Evolutionary conservation across 2,797 vertebrate species (phyloP).

Genomic region (Poecile montanus): DNA sequence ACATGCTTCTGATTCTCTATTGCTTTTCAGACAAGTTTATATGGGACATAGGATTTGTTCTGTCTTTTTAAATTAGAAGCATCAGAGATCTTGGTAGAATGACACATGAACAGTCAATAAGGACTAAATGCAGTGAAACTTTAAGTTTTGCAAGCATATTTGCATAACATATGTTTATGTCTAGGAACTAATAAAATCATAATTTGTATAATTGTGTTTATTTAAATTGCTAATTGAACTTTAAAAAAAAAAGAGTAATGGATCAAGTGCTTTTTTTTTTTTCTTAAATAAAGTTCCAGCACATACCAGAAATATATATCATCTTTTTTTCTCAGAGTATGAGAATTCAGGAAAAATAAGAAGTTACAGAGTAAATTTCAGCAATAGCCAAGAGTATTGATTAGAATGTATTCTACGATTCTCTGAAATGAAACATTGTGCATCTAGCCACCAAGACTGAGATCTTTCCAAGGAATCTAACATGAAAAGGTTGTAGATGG

Average conservation of each 20-base stretch:
- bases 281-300: background rate
- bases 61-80: background rate
- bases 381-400: background rate
- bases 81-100: background rate
- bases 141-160: background rate
- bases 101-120: background rate
- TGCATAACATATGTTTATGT: background rate
- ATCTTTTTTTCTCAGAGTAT: background rate
- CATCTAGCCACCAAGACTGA: background rate
- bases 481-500: background rate
- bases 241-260: background rate
- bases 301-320: background rate
- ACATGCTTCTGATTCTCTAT: background rate
- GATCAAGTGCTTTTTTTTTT: background rate
- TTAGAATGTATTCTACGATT: background rate
- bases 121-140: background rate
- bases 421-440: background rate
- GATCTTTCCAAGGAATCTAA: background rate
- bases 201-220: background rate
- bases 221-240: background rate
- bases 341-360: background rate
- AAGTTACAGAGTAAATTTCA: background rate
- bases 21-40: background rate
- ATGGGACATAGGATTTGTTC: background rate
- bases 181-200: background rate